A percentile compares a stretch with the other conserved stretches of the same genome.
These are phyloP conservation scores for Apus apus DNA, from an alignment of 2,113 vertebrate species.

Conservation along the genomic window DNA sequence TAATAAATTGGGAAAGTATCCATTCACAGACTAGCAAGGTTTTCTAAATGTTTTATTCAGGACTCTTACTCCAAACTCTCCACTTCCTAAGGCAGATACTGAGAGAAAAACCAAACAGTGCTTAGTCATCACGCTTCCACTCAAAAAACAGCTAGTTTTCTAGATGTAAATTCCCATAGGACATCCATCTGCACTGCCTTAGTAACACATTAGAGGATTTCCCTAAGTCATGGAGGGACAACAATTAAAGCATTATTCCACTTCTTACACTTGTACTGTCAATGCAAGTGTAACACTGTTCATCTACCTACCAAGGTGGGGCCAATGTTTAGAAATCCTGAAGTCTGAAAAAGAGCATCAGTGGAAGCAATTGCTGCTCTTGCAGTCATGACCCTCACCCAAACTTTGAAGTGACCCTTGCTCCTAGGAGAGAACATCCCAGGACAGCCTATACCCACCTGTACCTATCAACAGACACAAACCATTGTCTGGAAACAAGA, in stretches of 20 bases:
- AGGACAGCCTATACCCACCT: background rate
- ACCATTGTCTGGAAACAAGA: background rate
- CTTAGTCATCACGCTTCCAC: background rate
- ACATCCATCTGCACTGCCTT: background rate
- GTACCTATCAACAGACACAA: background rate
- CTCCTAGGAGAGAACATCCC: background rate
- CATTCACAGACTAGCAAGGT: background rate
- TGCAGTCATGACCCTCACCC: background rate
- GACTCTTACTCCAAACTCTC: background rate
- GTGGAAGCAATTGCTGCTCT: background rate
- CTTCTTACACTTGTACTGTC: background rate
- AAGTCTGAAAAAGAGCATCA: background rate
- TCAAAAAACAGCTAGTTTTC: background rate
- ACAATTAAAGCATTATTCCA: background rate
- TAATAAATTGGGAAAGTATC: background rate
- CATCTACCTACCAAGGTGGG: accelerated
- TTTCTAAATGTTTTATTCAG: background rate
- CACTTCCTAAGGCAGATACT: background rate
- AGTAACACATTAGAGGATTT: background rate
- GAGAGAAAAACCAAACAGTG: background rate
- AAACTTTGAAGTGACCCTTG: background rate
- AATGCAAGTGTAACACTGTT: background rate
- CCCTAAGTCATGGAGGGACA: background rate
- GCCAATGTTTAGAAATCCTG: background rate
- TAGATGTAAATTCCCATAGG: background rate